phyloP scores from a whole-genome alignment of 2,113 vertebrate genomes.

The Campylorhamphus procurvoides region DNA sequence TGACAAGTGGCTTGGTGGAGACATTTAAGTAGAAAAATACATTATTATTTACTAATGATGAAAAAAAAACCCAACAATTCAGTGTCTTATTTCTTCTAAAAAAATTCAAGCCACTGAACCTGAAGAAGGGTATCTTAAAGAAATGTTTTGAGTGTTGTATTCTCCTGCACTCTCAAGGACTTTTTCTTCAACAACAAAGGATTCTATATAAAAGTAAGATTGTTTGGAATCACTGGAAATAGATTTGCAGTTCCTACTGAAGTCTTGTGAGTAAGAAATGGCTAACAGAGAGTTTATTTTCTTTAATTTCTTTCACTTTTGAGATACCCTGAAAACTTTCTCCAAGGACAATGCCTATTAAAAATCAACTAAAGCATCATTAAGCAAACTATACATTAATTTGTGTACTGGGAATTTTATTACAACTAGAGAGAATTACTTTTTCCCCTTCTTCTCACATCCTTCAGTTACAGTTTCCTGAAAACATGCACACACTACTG shows the following conservation, averaged over 20 bases:
- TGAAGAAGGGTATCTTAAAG: not conserved
- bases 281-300: not conserved
- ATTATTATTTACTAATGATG: not conserved
- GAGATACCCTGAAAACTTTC: not conserved
- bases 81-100: not conserved
- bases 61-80: not conserved
- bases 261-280: not conserved
- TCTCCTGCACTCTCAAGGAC: not conserved
- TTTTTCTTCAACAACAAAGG: not conserved
- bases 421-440: not conserved
- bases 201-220: not conserved
- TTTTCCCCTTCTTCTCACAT: not conserved
- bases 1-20: not conserved
- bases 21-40: not conserved
- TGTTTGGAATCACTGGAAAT: not conserved
- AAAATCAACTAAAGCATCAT: not conserved
- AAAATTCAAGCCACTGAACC: not conserved
- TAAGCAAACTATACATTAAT: not conserved
- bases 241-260: not conserved
- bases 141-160: not conserved
- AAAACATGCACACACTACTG: not conserved
- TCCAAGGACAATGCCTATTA: not conserved
- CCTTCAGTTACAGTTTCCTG: not conserved
- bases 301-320: not conserved
- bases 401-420: not conserved